Evolutionary conservation across 1,140 invertebrate species (phyloP), one percentile per base, ranked within the genome.

Genomic region (Tetramorium simillimum): DNA sequence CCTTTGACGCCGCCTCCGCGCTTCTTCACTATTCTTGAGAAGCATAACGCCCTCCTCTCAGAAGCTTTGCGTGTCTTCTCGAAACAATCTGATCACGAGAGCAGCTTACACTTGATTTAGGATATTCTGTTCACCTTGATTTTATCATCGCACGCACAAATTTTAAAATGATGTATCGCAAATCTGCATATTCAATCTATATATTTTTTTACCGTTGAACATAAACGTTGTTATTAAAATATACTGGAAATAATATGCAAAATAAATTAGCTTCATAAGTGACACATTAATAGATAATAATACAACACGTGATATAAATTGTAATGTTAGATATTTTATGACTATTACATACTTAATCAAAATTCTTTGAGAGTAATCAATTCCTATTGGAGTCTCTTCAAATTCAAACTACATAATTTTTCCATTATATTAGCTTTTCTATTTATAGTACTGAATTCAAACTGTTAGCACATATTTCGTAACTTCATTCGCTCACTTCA

Each of bases 1-100:
- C 90, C 90, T 90, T 82, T 51, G 77, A 86, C 82, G 89, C 82
- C 86, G 72, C 67, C 87, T 86, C 49, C 78, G 86, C 87, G 65
- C 77, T 90, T 82, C 88, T 77, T 88, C 81, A 46, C 76, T n/a
- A 56, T 82, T 81, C 89, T 58, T 69, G 58, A 82, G 89, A 86
- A 70, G 85, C 72, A 76, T 81, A 46, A 86, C 70, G 72, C 63
- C 43, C 81, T 88, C 28, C 86, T 51, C 72, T 53, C 56, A 37
- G 65, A 89, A 89, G 77, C 88, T 77, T 43, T 49, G 43, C 60
- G 58, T 46, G 43, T 69, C 85, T 86, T 67, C 49, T 49, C 77
- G 51, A 86, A 80, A 82, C 40, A 18, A 81, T 86, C 63, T 82
- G 56, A 84, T 84, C 53, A 28, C 53, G 56, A 82, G 40, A 53